These are phyloP conservation scores for Leucophora obtusa DNA, from an alignment of 2,888 invertebrate genomes.

Conservation along the genomic window DNA sequence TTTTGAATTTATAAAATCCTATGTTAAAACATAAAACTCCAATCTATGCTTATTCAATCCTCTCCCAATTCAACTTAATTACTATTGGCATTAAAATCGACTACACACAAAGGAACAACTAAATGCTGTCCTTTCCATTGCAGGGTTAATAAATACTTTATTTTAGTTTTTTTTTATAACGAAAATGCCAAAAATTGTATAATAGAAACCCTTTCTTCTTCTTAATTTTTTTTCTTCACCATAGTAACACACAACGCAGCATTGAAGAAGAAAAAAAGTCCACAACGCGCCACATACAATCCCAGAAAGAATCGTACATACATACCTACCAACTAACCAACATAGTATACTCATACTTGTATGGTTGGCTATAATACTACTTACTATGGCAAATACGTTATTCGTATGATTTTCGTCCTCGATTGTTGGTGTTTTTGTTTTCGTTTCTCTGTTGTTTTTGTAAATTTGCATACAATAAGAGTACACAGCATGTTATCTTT, in stretches of 20 bases:
- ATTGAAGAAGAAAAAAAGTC: slow-evolving; percentile 13
- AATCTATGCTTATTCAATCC: no score
- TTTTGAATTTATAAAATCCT: no score
- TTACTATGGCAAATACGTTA: slow-evolving; percentile 43
- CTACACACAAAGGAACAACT: no score
- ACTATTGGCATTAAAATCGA: no score
- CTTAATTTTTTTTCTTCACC: slow-evolving; percentile 24
- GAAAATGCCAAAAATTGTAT: slow-evolving; percentile 75
- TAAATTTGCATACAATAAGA: slow-evolving; percentile 79
- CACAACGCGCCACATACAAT: slow-evolving; percentile 52
- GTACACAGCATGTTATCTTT: slow-evolving; percentile 79
- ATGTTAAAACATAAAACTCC: no score
- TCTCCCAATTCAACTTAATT: no score
- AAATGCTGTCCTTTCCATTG: background rate
- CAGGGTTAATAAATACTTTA: slow-evolving; percentile 39
- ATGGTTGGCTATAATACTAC: slow-evolving; percentile 51
- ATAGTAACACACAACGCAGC: slow-evolving; percentile 43
- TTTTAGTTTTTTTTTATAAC: slow-evolving; percentile 67
- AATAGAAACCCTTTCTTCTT: slow-evolving; percentile 68
- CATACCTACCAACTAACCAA: slow-evolving; percentile 45
- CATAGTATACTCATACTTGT: slow-evolving; percentile 9
- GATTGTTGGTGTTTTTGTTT: slow-evolving; percentile 35
- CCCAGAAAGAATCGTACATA: slow-evolving; percentile 27
- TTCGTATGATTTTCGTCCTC: slow-evolving; percentile 41
- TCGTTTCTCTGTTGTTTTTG: slow-evolving; percentile 47